Conservation (phyloP, 92 coral and sea anemone genomes). For the Desmophyllum pertusum region DNA sequence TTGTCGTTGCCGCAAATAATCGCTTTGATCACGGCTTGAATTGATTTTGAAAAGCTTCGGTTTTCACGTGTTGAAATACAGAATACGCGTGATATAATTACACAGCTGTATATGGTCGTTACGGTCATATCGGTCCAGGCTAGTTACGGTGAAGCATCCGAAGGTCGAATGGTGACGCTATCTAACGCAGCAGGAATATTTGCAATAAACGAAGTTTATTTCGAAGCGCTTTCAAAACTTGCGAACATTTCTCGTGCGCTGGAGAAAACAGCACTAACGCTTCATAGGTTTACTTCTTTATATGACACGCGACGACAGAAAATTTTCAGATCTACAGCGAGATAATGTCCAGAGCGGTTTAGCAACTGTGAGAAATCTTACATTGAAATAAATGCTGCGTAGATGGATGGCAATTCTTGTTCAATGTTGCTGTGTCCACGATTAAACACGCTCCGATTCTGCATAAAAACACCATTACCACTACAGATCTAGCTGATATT, state of each 20-base stretch:
- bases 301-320: constrained; percentile 10
- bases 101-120: constrained; percentile 18
- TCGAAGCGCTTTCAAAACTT: background rate
- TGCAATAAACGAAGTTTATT: background rate
- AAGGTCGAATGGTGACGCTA: constrained; percentile 29
- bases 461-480: constrained; percentile 17
- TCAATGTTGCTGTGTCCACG: background rate
- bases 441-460: constrained; percentile 7
- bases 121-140: background rate
- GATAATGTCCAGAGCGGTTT: constrained; percentile 12
- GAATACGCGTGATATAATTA: constrained; percentile 15
- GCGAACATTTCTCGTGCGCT: background rate
- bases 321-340: background rate
- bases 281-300: background rate
- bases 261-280: background rate
- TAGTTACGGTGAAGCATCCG: background rate
- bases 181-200: constrained; percentile 14
- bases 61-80: constrained; percentile 24
- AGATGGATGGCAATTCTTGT: constrained; percentile 11
- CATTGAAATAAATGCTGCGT: background rate
- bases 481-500: background rate
- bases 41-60: background rate
- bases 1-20: background rate
- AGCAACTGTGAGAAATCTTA: constrained; percentile 6
- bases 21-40: constrained; percentile 16